Evolutionary conservation across 1,140 invertebrate genomes (phyloP), one percentile per base, ranked within the genome.

Genomic region (Bilobella aurantiaca): DNA sequence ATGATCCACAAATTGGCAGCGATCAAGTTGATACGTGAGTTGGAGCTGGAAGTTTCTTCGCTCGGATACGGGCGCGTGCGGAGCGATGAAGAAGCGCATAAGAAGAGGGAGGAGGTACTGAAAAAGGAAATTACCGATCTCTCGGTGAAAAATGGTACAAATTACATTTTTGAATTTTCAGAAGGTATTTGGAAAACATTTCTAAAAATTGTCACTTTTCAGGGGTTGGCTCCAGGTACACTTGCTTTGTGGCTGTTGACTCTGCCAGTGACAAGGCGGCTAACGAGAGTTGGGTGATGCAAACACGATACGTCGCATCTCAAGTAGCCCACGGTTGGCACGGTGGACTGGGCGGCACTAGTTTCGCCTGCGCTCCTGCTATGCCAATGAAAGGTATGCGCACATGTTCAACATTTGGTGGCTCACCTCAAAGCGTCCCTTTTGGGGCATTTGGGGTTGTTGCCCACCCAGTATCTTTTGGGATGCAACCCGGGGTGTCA

Each of bases 241-340:
- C 73, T 3, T 70, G 70, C 18, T 74, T 70, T 30, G 60, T 74
- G 14, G 72, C 73, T 42, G 65, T 74, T 3, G 73, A 73, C 42
- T 47, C 28, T 0, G 59, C 59, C 16, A 53, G 34, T 16, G 61
- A 58, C 1, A 67, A 65, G 47, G 27, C 47, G 30, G 31, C 37
- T 1, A 28, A 63, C 12, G 69, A 71, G 42, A 73, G 65, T 57
- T 72, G 70, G 67, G 65, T 64, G 5, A 73, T 74, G 73, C 66
- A 72, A 53, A 69, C 63, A n/a, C 32, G 73, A 21, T 49, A 73
- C 14, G 68, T 74, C 30, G 70, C 71, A 14, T 57, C 67, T 18
- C 69, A 73, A 21, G 56, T 64, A 30, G 67, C 69, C 12, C 65
- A 69, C 58, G 73, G 73, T 3, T 74, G 71, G 71, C 71, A 72